Conservation (phyloP, 2,888 invertebrate species). For the Lasioglossum zephyrum region DNA sequence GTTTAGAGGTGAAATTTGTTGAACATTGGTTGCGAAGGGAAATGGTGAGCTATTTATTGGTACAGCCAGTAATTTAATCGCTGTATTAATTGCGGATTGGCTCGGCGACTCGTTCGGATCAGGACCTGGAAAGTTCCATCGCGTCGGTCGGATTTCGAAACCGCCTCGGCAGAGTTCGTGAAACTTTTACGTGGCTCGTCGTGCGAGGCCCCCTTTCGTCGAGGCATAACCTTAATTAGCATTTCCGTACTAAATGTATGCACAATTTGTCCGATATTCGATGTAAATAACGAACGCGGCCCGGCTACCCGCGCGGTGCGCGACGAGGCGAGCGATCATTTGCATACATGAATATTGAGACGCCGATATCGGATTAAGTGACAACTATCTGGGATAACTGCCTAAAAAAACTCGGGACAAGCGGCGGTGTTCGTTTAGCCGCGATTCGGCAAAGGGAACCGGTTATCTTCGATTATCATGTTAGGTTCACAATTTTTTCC, state of each 20-base stretch:
- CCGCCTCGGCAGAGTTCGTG: neutral
- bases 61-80: neutral
- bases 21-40: neutral
- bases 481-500: neutral
- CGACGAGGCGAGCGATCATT: conserved; percentile 40
- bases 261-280: conserved; percentile 60
- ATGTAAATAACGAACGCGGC: conserved; percentile 50
- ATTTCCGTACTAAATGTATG: conserved; percentile 45
- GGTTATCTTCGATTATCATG: conserved; percentile 26
- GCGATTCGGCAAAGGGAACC: neutral
- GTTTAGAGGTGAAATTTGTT: neutral
- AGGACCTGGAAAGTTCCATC: neutral
- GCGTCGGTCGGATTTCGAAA: conserved; percentile 22
- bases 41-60: neutral
- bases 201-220: neutral
- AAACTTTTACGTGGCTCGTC: neutral
- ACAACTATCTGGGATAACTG: conserved; percentile 54
- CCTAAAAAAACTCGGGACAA: conserved; percentile 15
- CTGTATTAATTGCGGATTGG: neutral
- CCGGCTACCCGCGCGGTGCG: conserved; percentile 22
- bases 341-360: conserved; percentile 64
- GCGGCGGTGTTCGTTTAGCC: neutral
- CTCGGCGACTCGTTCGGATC: neutral
- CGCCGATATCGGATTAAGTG: conserved; percentile 50
- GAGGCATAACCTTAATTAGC: conserved; percentile 41